A percentile compares a stretch with the other conserved stretches of the same genome.
phyloP scores from a whole-genome alignment of 2,113 vertebrate species.

The Anguilla japonica region DNA sequence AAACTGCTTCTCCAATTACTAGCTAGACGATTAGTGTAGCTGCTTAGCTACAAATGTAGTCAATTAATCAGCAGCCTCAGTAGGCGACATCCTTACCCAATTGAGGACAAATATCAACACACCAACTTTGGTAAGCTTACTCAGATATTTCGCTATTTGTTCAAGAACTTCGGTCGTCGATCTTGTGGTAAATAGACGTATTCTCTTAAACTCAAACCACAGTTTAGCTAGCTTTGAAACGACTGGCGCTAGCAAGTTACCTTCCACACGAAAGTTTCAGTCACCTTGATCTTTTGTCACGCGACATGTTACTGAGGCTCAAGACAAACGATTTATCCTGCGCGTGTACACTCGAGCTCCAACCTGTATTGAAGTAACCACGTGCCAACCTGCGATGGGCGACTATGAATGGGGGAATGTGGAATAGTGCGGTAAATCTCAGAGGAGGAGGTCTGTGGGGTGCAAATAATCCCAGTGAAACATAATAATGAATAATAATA shows the following conservation, averaged over 20 bases:
- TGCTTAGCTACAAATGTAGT: neutral
- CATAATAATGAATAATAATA: too few species aligned
- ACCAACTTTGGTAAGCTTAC: neutral
- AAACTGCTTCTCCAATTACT: neutral
- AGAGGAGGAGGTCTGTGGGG: too few species aligned
- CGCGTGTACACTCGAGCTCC: neutral
- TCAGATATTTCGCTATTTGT: neutral
- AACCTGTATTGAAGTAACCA: neutral
- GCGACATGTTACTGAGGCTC: neutral
- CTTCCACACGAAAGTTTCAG: neutral
- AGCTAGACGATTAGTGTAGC: neutral
- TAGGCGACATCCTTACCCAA: neutral
- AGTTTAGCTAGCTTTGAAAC: neutral
- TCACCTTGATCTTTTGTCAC: neutral
- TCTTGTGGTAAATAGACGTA: neutral
- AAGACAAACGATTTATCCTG: neutral
- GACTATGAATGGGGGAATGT: too few species aligned
- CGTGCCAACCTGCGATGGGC: neutral
- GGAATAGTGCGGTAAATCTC: too few species aligned
- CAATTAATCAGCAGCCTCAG: neutral
- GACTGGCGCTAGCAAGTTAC: neutral
- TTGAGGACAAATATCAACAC: neutral
- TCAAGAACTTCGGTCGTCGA: neutral
- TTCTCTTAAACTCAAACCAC: neutral
- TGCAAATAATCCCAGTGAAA: too few species aligned